These are phyloP conservation scores for Nomada fabriciana DNA, from an alignment of 2,888 invertebrate genomes.

Conservation along the genomic window DNA sequence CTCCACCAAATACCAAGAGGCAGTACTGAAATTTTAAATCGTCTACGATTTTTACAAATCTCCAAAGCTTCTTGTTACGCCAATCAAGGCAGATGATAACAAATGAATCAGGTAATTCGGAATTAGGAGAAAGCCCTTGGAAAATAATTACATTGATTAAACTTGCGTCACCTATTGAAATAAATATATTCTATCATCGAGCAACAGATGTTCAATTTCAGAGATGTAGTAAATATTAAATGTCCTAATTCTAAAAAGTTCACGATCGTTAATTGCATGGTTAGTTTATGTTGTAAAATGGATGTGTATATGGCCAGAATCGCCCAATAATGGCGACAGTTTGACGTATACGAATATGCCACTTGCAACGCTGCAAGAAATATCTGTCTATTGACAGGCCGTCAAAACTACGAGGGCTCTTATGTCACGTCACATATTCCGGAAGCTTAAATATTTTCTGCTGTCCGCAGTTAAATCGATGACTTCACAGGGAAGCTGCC, in stretches of 20 bases:
- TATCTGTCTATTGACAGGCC: slow-evolving; percentile 43
- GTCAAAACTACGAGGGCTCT: slow-evolving; percentile 37
- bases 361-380: slow-evolving; percentile 40
- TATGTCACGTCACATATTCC: slow-evolving; percentile 36
- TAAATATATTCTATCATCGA: too few species aligned
- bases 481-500: slow-evolving; percentile 7
- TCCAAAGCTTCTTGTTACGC: too few species aligned
- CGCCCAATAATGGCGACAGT: slow-evolving; percentile 29
- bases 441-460: slow-evolving; percentile 38
- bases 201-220: too few species aligned
- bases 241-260: neutral
- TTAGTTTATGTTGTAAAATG: neutral
- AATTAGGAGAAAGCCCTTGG: too few species aligned
- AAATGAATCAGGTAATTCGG: too few species aligned
- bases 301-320: neutral
- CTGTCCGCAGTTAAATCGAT: slow-evolving; percentile 28
- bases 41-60: too few species aligned
- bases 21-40: too few species aligned
- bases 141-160: too few species aligned
- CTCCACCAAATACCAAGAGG: too few species aligned
- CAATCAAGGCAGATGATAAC: too few species aligned
- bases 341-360: slow-evolving; percentile 36
- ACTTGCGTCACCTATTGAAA: too few species aligned
- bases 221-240: neutral
- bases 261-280: neutral